Evolutionary conservation across 2,888 invertebrate genomes (phyloP).

Genomic region (Thelaira solivaga): DNA sequence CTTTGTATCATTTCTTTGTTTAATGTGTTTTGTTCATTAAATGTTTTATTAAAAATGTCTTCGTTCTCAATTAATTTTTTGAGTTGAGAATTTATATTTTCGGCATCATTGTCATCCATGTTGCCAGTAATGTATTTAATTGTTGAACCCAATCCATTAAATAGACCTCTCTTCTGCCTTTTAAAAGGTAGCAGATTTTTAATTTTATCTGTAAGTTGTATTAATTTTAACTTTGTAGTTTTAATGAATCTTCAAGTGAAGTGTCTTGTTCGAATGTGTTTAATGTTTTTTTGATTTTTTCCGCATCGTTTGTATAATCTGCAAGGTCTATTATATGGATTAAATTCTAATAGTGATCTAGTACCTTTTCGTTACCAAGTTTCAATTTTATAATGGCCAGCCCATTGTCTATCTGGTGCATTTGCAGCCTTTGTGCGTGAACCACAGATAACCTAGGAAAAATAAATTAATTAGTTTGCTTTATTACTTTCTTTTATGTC

Average conservation of each 20-base stretch:
- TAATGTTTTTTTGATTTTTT: no score
- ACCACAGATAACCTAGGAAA: no score
- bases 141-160: slow-evolving; percentile 12
- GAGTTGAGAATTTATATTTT: background rate
- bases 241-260: background rate
- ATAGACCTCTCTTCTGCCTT: background rate
- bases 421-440: no score
- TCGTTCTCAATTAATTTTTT: background rate
- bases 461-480: no score
- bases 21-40: background rate
- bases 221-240: no score
- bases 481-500: no score
- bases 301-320: no score
- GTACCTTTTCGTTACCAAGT: no score
- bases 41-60: background rate
- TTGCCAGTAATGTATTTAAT: slow-evolving; percentile 14
- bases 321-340: no score
- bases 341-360: no score
- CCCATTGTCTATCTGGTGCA: no score
- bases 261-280: background rate
- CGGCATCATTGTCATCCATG: slow-evolving; percentile 3
- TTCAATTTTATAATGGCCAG: no score
- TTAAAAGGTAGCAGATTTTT: background rate
- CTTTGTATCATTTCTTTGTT: slow-evolving; percentile 21
- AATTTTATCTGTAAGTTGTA: background rate